These are phyloP conservation scores for Lithophane socia DNA, from an alignment of 2,888 invertebrate species.

Conservation along the genomic window DNA sequence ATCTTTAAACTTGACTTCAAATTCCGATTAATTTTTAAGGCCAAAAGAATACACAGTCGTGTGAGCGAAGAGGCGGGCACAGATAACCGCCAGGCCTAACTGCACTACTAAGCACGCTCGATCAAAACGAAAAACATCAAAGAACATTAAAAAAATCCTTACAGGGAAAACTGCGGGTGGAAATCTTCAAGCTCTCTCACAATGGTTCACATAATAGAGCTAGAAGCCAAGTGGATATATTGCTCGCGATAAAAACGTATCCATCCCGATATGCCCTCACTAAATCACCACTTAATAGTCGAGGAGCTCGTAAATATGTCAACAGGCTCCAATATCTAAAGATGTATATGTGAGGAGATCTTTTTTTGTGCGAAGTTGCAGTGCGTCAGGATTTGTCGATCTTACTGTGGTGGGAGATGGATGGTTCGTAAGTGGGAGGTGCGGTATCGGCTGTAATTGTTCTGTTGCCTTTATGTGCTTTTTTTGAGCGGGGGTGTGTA, in stretches of 20 bases:
- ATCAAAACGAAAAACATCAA: slow-evolving; percentile 17
- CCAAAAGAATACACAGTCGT: background rate
- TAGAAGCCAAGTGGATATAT: slow-evolving; percentile 86
- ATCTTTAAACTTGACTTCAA: no score
- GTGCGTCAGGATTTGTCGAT: slow-evolving; percentile 73
- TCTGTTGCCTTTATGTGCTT: slow-evolving; percentile 31
- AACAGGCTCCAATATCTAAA: slow-evolving; percentile 89
- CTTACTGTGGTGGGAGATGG: slow-evolving; percentile 54
- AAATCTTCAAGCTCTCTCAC: slow-evolving; percentile 70
- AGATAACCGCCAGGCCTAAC: background rate
- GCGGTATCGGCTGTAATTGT: slow-evolving; percentile 51
- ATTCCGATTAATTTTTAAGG: no score
- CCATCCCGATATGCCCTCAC: slow-evolving; percentile 89
- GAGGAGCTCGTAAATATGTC: slow-evolving; percentile 89
- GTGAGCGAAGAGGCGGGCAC: background rate
- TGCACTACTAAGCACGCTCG: background rate
- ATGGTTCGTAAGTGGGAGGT: slow-evolving; percentile 29
- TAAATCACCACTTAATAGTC: slow-evolving; percentile 90
- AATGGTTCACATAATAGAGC: slow-evolving; percentile 85
- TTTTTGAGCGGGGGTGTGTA: slow-evolving; percentile 11
- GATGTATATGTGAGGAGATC: slow-evolving; percentile 83
- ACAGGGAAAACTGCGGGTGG: slow-evolving; percentile 63
- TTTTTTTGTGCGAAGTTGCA: slow-evolving; percentile 73
- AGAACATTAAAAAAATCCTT: slow-evolving; percentile 53
- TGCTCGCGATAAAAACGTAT: slow-evolving; percentile 89